These are phyloP conservation scores for Eustalomyia histrio DNA, from an alignment of 2,888 invertebrate genomes.

Conservation along the genomic window DNA sequence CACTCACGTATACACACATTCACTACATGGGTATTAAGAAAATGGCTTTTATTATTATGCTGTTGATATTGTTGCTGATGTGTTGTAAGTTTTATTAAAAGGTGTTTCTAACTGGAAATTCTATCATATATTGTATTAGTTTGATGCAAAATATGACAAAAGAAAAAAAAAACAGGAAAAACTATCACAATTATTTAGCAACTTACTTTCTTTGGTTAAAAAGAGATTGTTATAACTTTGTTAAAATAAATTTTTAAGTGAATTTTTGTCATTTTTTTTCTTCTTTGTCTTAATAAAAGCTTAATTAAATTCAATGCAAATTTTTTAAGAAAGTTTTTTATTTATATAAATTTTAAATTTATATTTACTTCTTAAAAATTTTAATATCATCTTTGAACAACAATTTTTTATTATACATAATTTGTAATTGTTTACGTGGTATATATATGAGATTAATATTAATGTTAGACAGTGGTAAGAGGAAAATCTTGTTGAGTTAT, in stretches of 20 bases:
- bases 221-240: conserved; percentile 11
- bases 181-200: background rate
- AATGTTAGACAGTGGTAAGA: too few relatives aligned
- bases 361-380: too few relatives aligned
- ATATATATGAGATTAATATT: too few relatives aligned
- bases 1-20: background rate
- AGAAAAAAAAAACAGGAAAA: background rate
- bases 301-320: background rate
- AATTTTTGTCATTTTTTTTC: conserved; percentile 3
- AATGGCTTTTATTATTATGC: background rate
- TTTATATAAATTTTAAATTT: background rate
- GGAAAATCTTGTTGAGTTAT: too few relatives aligned
- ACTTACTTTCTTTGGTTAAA: background rate
- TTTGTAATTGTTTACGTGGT: too few relatives aligned
- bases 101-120: conserved; percentile 6
- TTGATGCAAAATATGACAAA: background rate
- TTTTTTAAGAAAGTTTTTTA: background rate
- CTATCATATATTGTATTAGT: background rate
- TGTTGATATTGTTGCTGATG: background rate
- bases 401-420: too few relatives aligned
- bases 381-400: too few relatives aligned
- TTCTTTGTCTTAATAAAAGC: background rate
- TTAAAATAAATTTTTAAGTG: conserved; percentile 7
- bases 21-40: conserved; percentile 6
- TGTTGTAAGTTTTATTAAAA: background rate